Conservation (phyloP, 2,797 vertebrate genomes). For the Anabacerthia variegaticeps region DNA sequence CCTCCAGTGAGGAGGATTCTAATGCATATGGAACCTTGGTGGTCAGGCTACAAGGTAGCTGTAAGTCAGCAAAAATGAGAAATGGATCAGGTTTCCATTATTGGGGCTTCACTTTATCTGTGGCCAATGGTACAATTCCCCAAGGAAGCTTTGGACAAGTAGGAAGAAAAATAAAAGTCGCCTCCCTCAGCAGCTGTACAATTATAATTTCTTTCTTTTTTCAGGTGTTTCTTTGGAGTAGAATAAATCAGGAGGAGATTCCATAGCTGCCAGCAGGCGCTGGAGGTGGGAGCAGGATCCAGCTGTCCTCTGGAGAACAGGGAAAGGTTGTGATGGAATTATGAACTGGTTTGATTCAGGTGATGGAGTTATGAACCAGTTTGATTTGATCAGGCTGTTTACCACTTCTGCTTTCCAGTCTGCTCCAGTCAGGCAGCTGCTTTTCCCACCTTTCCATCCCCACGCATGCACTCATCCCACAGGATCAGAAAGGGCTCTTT, state of each 20-base stretch:
- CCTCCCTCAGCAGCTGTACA: neutral
- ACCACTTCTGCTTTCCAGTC: neutral
- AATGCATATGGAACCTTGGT: neutral
- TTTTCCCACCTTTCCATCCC: neutral
- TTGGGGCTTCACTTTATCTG: neutral
- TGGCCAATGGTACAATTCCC: neutral
- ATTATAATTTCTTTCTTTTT: neutral
- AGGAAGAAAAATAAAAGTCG: too few relatives aligned
- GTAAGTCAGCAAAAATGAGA: neutral
- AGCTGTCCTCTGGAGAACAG: neutral
- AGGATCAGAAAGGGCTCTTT: neutral
- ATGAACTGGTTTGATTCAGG: neutral
- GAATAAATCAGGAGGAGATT: neutral
- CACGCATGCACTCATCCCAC: rapidly evolving
- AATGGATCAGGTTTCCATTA: neutral
- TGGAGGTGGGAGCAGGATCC: neutral
- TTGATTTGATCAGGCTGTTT: neutral
- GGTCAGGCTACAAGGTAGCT: neutral
- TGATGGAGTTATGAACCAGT: neutral
- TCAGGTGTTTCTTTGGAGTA: neutral
- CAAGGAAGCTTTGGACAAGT: neutral
- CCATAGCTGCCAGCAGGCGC: neutral
- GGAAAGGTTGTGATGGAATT: rapidly evolving
- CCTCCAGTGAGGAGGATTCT: neutral
- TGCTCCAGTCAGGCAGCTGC: neutral